These are phyloP conservation scores for Diadromus collaris DNA, from an alignment of 2,888 invertebrate species.

Conservation along the genomic window DNA sequence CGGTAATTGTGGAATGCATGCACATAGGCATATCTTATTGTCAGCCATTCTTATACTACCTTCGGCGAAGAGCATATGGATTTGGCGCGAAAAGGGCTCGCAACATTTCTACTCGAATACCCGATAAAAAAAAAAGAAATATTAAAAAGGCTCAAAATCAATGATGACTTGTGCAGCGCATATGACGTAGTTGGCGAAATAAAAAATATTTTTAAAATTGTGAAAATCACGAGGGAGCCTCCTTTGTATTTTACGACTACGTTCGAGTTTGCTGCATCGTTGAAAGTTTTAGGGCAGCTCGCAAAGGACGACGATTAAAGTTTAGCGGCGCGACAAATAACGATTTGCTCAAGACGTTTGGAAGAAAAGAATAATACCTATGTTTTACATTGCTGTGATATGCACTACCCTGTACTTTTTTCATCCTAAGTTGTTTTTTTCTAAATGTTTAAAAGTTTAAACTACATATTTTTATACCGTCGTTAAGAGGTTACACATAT, in stretches of 20 bases:
- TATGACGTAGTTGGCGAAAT: background rate
- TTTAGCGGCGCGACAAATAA: no score
- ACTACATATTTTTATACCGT: no score
- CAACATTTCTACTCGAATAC: background rate
- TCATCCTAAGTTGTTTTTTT: no score
- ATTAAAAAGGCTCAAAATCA: background rate
- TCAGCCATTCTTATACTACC: background rate
- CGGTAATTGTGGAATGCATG: slow-evolving; percentile 42
- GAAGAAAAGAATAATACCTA: no score
- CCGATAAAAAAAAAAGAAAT: background rate
- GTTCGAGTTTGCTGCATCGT: background rate
- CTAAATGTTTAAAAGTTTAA: no score
- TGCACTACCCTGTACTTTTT: no score
- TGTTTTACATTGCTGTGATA: no score
- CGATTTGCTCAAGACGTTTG: no score
- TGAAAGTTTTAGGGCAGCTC: background rate
- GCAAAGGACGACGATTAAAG: background rate
- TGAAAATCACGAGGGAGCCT: background rate
- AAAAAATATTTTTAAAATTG: background rate
- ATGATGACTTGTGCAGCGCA: background rate
- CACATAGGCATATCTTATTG: slow-evolving; percentile 23
- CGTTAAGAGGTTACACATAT: no score
- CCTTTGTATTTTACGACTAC: background rate
- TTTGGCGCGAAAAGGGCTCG: slow-evolving; percentile 13
- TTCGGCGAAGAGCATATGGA: slow-evolving; percentile 18